Conservation (phyloP, 2,797 vertebrate genomes). For the Phrynocephalus forsythii region DNA sequence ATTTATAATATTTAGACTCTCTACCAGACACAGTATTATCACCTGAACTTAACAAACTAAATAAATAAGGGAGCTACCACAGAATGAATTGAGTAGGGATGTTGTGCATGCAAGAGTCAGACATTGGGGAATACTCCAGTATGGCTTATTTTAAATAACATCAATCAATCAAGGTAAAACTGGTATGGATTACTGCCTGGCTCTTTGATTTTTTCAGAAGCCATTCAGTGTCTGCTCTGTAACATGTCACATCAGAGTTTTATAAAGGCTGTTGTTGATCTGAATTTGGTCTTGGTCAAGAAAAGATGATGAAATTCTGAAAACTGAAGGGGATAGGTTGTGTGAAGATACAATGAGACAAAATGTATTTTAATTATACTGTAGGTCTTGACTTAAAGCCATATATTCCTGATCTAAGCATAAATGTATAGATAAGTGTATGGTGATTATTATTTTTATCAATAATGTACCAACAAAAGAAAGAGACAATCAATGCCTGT, state of each 20-base stretch:
- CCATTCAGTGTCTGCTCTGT: not conserved
- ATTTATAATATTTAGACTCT: constrained; percentile 67
- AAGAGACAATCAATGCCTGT: not conserved
- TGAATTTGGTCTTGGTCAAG: not conserved
- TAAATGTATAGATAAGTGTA: not conserved
- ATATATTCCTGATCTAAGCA: not conserved
- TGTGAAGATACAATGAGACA: not conserved
- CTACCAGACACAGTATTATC: constrained; percentile 73
- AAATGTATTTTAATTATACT: not conserved
- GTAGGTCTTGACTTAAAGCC: not conserved
- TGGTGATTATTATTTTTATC: not conserved
- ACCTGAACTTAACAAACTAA: constrained; percentile 79
- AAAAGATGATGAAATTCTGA: not conserved
- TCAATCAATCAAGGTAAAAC: not conserved
- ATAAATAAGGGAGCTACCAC: constrained; percentile 71
- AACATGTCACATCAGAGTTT: not conserved
- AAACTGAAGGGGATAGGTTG: not conserved
- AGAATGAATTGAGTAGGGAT: constrained; percentile 67
- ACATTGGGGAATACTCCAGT: constrained; percentile 57
- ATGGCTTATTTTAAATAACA: constrained; percentile 47
- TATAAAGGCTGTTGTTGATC: not conserved
- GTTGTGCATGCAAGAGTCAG: constrained; percentile 71
- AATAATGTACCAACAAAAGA: not conserved
- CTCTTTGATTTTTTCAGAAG: not conserved
- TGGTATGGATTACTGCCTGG: not conserved